These are phyloP conservation scores for Siniperca obscura DNA, from an alignment of 2,797 vertebrate species.

Conservation along the genomic window DNA sequence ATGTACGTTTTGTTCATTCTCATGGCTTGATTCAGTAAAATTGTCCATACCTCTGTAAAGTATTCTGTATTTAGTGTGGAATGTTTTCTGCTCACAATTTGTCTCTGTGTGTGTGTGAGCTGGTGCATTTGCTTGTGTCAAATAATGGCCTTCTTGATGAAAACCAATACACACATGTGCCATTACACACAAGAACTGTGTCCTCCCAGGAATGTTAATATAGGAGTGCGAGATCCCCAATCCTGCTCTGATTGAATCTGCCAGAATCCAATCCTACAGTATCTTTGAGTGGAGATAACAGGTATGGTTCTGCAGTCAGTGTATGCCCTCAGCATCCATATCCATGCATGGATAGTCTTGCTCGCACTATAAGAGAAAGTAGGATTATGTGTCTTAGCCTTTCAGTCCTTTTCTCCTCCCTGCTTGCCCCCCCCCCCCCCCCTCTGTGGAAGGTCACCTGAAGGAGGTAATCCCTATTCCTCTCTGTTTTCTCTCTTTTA, in stretches of 20 bases:
- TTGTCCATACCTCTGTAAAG: constrained; percentile 25
- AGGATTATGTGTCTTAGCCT: constrained; percentile 79
- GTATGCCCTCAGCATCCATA: constrained; percentile 57
- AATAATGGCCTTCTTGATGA: constrained; percentile 49
- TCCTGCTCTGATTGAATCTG: constrained; percentile 64
- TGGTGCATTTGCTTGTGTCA: constrained; percentile 36
- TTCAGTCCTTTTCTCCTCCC: constrained; percentile 64
- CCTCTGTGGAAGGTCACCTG: constrained; percentile 81
- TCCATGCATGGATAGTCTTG: constrained; percentile 60
- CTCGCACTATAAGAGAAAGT: constrained; percentile 68
- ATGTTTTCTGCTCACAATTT: constrained; percentile 26
- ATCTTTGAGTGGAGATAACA: constrained; percentile 70
- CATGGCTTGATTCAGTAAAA: constrained; percentile 31
- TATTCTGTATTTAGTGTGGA: constrained; percentile 30
- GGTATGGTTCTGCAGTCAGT: constrained; percentile 60
- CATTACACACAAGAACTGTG: constrained; percentile 33
- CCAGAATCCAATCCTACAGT: constrained; percentile 65
- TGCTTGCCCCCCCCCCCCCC: constrained; percentile 33
- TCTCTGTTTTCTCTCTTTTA: constrained; percentile 75
- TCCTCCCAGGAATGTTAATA: constrained; percentile 42
- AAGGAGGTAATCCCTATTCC: constrained; percentile 83
- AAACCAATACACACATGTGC: constrained; percentile 38
- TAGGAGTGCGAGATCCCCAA: constrained; percentile 35
- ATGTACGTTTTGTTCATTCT: constrained; percentile 36
- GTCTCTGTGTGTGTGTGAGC: constrained; percentile 17